These are phyloP conservation scores for Boulengeromyrus knoepffleri DNA, from an alignment of 2,113 vertebrate genomes.

Conservation along the genomic window DNA sequence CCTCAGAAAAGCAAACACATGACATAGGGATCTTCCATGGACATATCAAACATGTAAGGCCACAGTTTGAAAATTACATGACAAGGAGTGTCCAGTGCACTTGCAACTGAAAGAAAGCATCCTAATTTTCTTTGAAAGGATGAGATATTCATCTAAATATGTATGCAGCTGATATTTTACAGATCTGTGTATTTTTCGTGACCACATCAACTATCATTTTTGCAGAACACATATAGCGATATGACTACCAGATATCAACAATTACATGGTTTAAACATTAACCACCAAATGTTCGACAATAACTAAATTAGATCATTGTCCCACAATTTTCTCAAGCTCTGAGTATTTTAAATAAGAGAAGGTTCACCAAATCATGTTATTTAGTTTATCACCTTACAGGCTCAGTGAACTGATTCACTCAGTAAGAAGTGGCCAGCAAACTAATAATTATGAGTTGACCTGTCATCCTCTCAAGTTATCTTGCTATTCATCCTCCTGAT, in stretches of 20 bases:
- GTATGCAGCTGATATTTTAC: not conserved
- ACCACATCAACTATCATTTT: not conserved
- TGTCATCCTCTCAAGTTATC: not conserved
- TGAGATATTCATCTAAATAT: not conserved
- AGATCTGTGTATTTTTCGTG: not conserved
- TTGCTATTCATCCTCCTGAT: not conserved
- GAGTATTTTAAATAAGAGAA: not conserved
- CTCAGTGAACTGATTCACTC: not conserved
- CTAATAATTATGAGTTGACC: not conserved
- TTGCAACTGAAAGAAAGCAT: slow-evolving; percentile 13
- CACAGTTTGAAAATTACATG: slow-evolving; percentile 29
- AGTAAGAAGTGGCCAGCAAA: not conserved
- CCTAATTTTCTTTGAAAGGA: not conserved
- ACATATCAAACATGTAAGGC: not conserved
- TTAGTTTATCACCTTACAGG: not conserved
- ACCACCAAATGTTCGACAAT: not conserved
- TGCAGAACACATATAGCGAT: not conserved
- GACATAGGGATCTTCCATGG: not conserved
- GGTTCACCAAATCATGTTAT: not conserved
- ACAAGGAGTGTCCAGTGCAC: slow-evolving; percentile 31
- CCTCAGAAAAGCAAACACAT: slow-evolving; percentile 20
- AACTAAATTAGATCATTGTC: not conserved
- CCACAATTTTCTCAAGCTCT: not conserved
- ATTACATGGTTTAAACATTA: not conserved
- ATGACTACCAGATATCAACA: not conserved